Conservation (phyloP, 2,797 vertebrate species). For the Anableps anableps region DNA sequence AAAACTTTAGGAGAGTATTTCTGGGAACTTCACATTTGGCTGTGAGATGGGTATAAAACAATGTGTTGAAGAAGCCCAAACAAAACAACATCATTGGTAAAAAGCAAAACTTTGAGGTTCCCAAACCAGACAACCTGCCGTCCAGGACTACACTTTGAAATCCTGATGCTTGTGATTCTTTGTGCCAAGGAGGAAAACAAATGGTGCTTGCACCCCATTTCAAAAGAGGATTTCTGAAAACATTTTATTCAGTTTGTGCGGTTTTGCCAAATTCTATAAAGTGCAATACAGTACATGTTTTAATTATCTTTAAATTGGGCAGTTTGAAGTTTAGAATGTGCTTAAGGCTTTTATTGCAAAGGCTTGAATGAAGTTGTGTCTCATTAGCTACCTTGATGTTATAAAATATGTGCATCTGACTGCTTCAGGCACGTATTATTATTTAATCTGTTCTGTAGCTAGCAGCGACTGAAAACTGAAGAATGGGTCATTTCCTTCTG, state of each 20-base stretch:
- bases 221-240: not conserved
- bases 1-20: too few relatives aligned
- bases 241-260: not conserved
- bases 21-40: too few relatives aligned
- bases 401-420: not conserved
- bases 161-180: not conserved
- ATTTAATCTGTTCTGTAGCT: not conserved
- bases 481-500: not conserved
- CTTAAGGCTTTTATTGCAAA: not conserved
- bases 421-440: not conserved
- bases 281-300: not conserved
- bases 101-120: too few relatives aligned
- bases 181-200: not conserved
- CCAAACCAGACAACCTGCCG: too few relatives aligned
- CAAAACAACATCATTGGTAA: too few relatives aligned
- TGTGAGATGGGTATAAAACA: too few relatives aligned
- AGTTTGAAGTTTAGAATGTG: not conserved
- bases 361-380: not conserved
- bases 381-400: not conserved
- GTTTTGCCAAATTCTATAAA: not conserved
- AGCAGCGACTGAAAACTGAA: not conserved
- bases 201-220: not conserved
- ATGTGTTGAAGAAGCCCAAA: too few relatives aligned
- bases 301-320: not conserved
- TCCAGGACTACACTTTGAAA: not conserved